A percentile compares a stretch with the other conserved stretches of the same genome.
Conservation (phyloP, 2,113 vertebrate species). For the Petaurus breviceps region DNA sequence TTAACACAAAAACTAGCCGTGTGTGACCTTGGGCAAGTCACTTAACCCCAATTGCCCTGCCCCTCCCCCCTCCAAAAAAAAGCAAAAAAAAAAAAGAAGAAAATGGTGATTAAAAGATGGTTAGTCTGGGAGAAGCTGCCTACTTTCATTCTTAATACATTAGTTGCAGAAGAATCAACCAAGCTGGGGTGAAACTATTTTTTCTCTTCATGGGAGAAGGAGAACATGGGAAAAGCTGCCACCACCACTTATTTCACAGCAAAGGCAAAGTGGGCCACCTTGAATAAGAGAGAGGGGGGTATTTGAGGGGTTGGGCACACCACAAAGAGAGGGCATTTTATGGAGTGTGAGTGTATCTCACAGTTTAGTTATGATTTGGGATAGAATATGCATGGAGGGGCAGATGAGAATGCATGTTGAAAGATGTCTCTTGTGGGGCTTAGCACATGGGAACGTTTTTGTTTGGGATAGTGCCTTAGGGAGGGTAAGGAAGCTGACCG, state of each 20-base stretch:
- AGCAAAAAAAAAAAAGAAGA: neutral
- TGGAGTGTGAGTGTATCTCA: slow-evolving; percentile 5
- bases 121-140: slow-evolving; percentile 26
- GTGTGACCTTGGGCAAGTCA: too few species aligned
- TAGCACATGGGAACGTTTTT: slow-evolving; percentile 31
- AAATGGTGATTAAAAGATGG: neutral
- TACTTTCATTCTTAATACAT: slow-evolving; percentile 42
- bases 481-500: slow-evolving; percentile 35
- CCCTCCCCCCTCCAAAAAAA: too few species aligned
- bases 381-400: slow-evolving; percentile 49
- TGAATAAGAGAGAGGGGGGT: slow-evolving; percentile 1
- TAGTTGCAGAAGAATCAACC: slow-evolving; percentile 40
- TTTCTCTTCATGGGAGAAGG: slow-evolving; percentile 25
- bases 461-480: slow-evolving; percentile 35
- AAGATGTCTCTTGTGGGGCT: slow-evolving; percentile 20
- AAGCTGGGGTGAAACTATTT: slow-evolving; percentile 41
- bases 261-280: neutral
- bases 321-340: slow-evolving; percentile 32
- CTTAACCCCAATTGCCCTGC: too few species aligned
- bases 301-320: slow-evolving; percentile 36
- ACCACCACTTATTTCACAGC: neutral
- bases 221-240: slow-evolving; percentile 20
- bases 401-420: slow-evolving; percentile 64
- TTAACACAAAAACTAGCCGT: too few species aligned
- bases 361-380: slow-evolving; percentile 8